A percentile compares a stretch with the other conserved stretches of the same genome.
Evolutionary conservation across 2,888 invertebrate species (phyloP).

Genomic region (Lomographa bimaculata): DNA sequence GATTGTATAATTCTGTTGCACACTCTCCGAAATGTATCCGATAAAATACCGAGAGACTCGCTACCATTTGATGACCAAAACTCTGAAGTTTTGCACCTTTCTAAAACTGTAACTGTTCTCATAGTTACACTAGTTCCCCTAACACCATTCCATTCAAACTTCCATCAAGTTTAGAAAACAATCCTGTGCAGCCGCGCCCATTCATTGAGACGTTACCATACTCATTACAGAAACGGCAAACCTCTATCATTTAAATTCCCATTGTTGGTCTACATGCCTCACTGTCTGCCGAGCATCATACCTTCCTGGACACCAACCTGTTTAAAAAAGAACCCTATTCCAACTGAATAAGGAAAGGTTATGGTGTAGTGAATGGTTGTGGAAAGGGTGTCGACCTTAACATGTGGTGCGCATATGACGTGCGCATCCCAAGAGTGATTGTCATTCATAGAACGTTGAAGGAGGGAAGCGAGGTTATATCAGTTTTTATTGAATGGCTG

Average conservation of each 20-base stretch:
- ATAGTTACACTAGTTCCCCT: too few relatives aligned
- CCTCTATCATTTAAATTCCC: constrained; percentile 47
- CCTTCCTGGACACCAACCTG: constrained; percentile 1
- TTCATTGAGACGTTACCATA: constrained; percentile 27
- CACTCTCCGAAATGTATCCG: too few relatives aligned
- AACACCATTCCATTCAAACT: constrained; percentile 8
- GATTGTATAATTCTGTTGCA: too few relatives aligned
- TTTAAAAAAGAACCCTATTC: constrained; percentile 12
- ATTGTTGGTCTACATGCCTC: constrained; percentile 42
- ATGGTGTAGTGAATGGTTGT: constrained; percentile 3
- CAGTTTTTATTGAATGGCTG: constrained; percentile 15
- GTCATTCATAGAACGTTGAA: constrained; percentile 28
- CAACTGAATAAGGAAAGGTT: constrained; percentile 7
- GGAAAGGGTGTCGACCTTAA: constrained; percentile 39
- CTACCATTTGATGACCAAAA: too few relatives aligned
- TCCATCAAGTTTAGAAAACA: constrained; percentile 7
- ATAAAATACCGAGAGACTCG: too few relatives aligned
- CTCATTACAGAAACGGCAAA: constrained; percentile 38
- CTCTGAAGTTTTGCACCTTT: too few relatives aligned
- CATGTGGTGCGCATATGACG: constrained; percentile 38
- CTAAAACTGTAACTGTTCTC: too few relatives aligned
- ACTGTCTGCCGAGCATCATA: constrained; percentile 30
- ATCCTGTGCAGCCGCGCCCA: constrained; percentile 13
- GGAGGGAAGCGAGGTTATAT: constrained; percentile 11
- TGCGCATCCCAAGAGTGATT: constrained; percentile 21